A percentile compares a stretch with the other conserved stretches of the same genome.
These are phyloP conservation scores for Amblyraja radiata DNA, from an alignment of 2,797 vertebrate species.

Conservation along the genomic window DNA sequence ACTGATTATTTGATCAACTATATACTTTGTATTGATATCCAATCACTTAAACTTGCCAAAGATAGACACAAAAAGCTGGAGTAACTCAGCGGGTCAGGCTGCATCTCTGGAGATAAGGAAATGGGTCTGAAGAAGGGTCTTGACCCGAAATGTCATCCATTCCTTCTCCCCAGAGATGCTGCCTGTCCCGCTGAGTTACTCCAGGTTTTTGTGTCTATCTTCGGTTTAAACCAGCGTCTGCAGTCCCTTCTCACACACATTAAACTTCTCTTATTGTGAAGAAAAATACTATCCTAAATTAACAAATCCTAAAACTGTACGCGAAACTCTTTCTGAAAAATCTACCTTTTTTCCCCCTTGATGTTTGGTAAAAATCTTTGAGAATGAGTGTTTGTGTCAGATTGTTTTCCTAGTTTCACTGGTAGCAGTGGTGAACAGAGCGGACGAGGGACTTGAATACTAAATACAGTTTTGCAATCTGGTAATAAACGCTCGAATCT, in stretches of 20 bases:
- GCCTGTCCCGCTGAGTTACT: no score
- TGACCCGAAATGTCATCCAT: no score
- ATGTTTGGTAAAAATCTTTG: neutral
- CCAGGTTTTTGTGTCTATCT: no score
- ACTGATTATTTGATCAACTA: neutral
- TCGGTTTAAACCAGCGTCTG: no score
- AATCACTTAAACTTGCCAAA: neutral
- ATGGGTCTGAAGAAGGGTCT: no score
- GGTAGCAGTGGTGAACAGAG: neutral
- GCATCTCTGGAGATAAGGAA: no score
- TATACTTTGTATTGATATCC: neutral
- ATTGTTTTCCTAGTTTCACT: neutral
- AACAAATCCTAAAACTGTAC: neutral
- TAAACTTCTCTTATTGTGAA: no score
- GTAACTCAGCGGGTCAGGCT: no score
- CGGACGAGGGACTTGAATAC: conserved; percentile 12
- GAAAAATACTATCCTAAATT: neutral
- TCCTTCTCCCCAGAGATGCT: no score
- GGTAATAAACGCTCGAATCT: neutral
- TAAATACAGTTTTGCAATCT: neutral
- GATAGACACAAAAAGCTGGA: no score
- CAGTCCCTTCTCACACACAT: no score
- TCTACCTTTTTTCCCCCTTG: neutral
- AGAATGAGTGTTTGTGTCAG: neutral
- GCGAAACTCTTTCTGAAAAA: neutral